phyloP scores from a whole-genome alignment of 2,113 vertebrate species.

The Anser brachyrhynchus region DNA sequence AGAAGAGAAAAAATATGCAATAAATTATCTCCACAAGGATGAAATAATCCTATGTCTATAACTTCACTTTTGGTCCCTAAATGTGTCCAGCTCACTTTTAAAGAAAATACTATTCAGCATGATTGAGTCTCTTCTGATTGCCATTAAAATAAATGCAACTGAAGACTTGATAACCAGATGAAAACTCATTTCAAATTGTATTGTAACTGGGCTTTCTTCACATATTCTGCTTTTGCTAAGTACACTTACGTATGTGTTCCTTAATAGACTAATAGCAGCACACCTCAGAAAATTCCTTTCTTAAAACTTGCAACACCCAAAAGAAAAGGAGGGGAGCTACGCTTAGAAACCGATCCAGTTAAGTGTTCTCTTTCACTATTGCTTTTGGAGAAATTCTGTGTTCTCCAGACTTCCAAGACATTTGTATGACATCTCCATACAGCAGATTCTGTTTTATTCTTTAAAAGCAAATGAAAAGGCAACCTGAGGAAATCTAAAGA shows the following conservation, averaged over 20 bases:
- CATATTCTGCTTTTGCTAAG: not conserved
- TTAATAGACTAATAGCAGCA: not conserved
- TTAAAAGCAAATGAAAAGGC: not conserved
- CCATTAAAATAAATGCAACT: not conserved
- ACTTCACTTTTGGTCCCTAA: not conserved
- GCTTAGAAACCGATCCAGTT: not conserved
- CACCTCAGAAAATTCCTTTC: not conserved
- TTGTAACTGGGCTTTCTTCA: not conserved
- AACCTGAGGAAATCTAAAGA: conserved; percentile 1
- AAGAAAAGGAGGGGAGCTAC: not conserved
- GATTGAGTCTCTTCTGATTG: not conserved
- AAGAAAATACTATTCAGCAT: not conserved
- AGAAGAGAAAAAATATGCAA: not conserved
- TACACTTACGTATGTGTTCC: not conserved
- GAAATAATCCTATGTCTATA: not conserved
- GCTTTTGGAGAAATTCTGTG: not conserved
- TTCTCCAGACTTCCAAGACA: not conserved
- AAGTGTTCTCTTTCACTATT: not conserved
- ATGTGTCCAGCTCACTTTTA: not conserved
- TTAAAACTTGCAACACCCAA: not conserved
- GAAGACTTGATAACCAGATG: not conserved
- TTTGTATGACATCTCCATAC: not conserved
- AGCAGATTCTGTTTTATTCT: not conserved
- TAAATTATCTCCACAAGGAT: not conserved
- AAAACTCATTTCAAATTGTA: not conserved